phyloP scores from a whole-genome alignment of 2,888 invertebrate species.

The Folsomia candida region DNA sequence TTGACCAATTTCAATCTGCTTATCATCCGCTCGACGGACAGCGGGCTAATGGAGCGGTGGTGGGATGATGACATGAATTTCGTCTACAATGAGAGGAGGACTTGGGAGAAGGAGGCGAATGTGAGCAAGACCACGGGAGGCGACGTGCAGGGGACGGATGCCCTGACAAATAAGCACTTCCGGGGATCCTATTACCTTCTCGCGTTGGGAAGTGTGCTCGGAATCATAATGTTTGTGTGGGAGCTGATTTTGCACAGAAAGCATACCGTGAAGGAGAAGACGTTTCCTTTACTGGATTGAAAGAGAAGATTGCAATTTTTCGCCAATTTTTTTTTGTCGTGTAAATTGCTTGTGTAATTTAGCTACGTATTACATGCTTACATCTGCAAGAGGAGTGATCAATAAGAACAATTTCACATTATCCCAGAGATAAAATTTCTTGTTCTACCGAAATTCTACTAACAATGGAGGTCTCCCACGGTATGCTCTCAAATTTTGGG shows the following conservation, averaged over 20 bases:
- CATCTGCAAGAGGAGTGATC: too few relatives aligned
- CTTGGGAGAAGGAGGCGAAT: constrained; percentile 24
- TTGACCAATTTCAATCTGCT: constrained; percentile 14
- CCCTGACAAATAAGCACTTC: constrained; percentile 21
- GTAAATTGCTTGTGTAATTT: too few relatives aligned
- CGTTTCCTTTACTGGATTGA: too few relatives aligned
- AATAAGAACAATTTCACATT: too few relatives aligned
- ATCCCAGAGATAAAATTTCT: too few relatives aligned
- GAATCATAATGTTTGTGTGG: not conserved
- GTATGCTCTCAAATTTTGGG: too few relatives aligned
- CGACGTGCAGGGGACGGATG: not conserved
- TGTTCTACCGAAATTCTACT: too few relatives aligned
- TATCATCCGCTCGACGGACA: constrained; percentile 3
- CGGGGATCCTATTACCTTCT: constrained; percentile 20
- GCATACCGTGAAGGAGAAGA: not conserved
- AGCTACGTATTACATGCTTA: too few relatives aligned
- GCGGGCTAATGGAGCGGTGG: constrained; percentile 27
- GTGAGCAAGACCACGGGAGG: not conserved
- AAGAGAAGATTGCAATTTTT: too few relatives aligned
- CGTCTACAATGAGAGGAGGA: constrained; percentile 6
- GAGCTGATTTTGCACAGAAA: not conserved
- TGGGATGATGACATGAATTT: constrained; percentile 17
- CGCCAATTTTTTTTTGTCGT: too few relatives aligned
- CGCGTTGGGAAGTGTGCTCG: not conserved
- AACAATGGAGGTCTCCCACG: too few relatives aligned